These are phyloP conservation scores for Tor tambroides DNA, from an alignment of 2,113 vertebrate genomes.

Conservation along the genomic window DNA sequence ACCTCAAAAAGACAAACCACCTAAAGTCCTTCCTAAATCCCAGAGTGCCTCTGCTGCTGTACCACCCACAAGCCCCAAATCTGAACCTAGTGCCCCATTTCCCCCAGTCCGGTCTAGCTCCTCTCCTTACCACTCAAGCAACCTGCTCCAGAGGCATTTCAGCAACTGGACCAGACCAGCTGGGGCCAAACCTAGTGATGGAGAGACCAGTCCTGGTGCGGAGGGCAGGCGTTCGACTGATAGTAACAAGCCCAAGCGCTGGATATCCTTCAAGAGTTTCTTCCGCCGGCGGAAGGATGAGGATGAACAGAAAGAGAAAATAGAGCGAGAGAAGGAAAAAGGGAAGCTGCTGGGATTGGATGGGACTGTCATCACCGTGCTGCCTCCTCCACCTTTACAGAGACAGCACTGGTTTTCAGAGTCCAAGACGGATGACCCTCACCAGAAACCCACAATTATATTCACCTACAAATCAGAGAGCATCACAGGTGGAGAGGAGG, in stretches of 20 bases:
- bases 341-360: conserved; percentile 93
- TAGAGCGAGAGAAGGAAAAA: conserved; percentile 87
- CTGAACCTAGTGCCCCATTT: conserved; percentile 84
- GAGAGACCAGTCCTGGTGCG: conserved; percentile 78
- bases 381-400: conserved; percentile 92
- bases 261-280: conserved; percentile 99
- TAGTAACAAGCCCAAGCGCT: conserved; percentile 90
- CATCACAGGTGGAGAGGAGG: conserved; percentile 63
- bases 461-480: conserved; percentile 89
- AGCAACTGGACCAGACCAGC: conserved; percentile 89
- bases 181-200: conserved; percentile 78
- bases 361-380: conserved; percentile 95
- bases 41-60: conserved; percentile 72
- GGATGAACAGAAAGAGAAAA: conserved; percentile 85
- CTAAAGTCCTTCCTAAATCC: conserved; percentile 81
- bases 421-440: conserved; percentile 85
- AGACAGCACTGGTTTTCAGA: conserved; percentile 95
- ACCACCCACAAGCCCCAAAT: conserved; percentile 74
- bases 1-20: conserved; percentile 71
- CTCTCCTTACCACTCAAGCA: conserved; percentile 92
- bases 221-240: conserved; percentile 80
- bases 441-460: conserved; percentile 91
- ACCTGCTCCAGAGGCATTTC: conserved; percentile 93
- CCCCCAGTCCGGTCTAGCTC: conserved; percentile 95
- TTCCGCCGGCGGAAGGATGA: conserved; percentile 93